Conservation (phyloP, 2,888 invertebrate genomes). For the Yponomeuta cagnagella region DNA sequence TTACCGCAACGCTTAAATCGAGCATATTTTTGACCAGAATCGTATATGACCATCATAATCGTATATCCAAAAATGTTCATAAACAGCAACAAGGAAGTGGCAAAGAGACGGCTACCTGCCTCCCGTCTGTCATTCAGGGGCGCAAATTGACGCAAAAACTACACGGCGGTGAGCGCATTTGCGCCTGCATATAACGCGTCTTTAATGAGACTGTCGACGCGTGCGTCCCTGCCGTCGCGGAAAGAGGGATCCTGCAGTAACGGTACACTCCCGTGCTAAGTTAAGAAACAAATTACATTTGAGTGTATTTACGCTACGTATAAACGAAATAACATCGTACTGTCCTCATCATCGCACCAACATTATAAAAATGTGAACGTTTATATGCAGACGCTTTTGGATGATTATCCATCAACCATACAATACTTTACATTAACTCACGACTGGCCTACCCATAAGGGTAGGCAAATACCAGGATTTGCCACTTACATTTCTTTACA, state of each 20-base stretch:
- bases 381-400: too few relatives aligned
- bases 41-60: background rate
- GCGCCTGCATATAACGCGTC: slow-evolving; percentile 37
- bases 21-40: too few relatives aligned
- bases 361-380: too few relatives aligned
- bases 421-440: too few relatives aligned
- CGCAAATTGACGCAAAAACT: slow-evolving; percentile 29
- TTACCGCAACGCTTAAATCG: too few relatives aligned
- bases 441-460: too few relatives aligned
- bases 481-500: too few relatives aligned
- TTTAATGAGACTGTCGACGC: slow-evolving; percentile 39
- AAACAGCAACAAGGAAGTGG: background rate
- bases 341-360: too few relatives aligned
- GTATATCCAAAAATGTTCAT: background rate
- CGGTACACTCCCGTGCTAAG: background rate
- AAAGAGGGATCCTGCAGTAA: background rate
- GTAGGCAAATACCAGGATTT: too few relatives aligned
- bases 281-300: background rate
- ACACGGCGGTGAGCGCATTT: slow-evolving; percentile 29
- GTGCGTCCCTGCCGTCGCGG: slow-evolving; percentile 19
- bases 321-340: too few relatives aligned
- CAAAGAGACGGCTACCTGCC: slow-evolving; percentile 25
- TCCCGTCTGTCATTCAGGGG: slow-evolving; percentile 31
- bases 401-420: too few relatives aligned
- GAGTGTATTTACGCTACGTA: too few relatives aligned